phyloP scores from a whole-genome alignment of 2,113 vertebrate genomes.

The Barnardius zonarius region DNA sequence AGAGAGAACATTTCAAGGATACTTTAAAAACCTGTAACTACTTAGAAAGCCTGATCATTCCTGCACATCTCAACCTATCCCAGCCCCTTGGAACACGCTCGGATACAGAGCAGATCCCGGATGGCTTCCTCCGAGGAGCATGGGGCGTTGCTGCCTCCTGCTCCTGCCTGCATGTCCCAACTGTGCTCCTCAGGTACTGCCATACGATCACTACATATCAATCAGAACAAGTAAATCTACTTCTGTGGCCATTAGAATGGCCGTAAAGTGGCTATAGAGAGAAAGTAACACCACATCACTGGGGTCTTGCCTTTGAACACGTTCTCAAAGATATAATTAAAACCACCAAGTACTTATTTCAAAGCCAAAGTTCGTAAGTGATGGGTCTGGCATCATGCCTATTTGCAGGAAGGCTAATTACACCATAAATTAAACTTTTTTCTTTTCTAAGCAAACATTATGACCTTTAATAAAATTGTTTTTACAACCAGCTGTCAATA shows the following conservation, averaged over 20 bases:
- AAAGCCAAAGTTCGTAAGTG: slow-evolving; percentile 61
- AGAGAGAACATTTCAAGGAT: background rate
- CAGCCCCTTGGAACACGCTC: background rate
- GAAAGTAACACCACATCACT: slow-evolving; percentile 63
- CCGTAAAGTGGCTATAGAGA: slow-evolving; percentile 70
- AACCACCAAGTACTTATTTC: slow-evolving; percentile 74
- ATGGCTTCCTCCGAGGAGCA: background rate
- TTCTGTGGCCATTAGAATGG: slow-evolving; percentile 66
- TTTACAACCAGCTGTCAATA: slow-evolving; percentile 85
- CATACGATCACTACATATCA: background rate
- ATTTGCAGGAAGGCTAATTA: slow-evolving; percentile 83
- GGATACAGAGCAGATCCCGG: background rate
- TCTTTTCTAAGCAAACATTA: slow-evolving; percentile 75
- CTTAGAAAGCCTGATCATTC: background rate
- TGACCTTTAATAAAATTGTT: slow-evolving; percentile 87
- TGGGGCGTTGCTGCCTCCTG: background rate
- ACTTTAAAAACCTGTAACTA: background rate
- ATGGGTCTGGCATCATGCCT: slow-evolving; percentile 75
- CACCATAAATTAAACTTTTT: slow-evolving; percentile 80
- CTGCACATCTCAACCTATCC: background rate
- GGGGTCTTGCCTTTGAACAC: slow-evolving; percentile 52
- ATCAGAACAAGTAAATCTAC: slow-evolving; percentile 55
- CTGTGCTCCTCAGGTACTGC: background rate
- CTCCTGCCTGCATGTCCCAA: background rate
- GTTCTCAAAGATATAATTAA: slow-evolving; percentile 77